Base-by-base conservation (phyloP, 1,140 invertebrate species). In the Drosophila willistoni region DNA sequence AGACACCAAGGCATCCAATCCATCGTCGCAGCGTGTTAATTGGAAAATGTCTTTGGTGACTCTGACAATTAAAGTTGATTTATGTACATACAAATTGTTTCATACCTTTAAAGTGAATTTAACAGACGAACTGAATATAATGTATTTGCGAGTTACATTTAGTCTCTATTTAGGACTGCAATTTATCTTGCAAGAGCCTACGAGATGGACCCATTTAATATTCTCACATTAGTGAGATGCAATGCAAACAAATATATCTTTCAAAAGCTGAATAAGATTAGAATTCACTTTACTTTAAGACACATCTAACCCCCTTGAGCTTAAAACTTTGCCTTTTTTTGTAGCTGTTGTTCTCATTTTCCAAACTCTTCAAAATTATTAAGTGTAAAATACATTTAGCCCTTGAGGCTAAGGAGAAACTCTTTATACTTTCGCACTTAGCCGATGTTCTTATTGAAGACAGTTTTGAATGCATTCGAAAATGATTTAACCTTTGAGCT, bases 11-110 rank as follows among this genome's bases (percentile, higher is more conserved):
- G 77, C 64, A 59, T 55, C 34, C 34, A 36, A 59, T 42, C 34
- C 34, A 34, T 44, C 22, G 68, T 39, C 64, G 76, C 44, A 47
- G 77, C 67, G 79, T 85, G 74, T 85, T 85, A 85, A 85, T 85
- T 86, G 82, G 79, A 82, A 86, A 85, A 73, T 87, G 71, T 72
- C 73, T 70, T 29, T 81, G 77, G 59, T 77, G 63, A 70, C 62
- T 75, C 82, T 44, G 62, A 86, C 81, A 85, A 85, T 86, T 86
- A 86, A 65, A 81, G 74, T 61, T 78, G 71, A 81, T 77, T 57
- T 61, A 72, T 76, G 59, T 64, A 13, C 51, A 66, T 25, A 41
- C 36, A 41, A 29, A 64, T 51, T 10, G 29, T 17, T 33, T 57
- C 9, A 57, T 57, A 34, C 33, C 29, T 57, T 33, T 57, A 25